These are phyloP conservation scores for Oreochromis mossambicus DNA, from an alignment of 2,797 vertebrate genomes.

Conservation along the genomic window DNA sequence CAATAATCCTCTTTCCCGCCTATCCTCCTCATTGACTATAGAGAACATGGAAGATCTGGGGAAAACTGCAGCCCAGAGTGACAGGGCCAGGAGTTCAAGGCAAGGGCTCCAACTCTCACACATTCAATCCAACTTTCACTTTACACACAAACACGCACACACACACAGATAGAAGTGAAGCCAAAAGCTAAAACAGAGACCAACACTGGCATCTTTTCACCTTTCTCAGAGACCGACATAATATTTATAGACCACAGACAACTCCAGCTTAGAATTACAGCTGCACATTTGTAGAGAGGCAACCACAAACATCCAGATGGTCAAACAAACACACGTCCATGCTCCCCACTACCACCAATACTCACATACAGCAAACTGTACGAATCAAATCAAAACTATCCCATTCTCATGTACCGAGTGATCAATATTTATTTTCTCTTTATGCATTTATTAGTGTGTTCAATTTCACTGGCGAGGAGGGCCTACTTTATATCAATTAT, in stretches of 20 bases:
- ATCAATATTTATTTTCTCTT: slow-evolving; percentile 69
- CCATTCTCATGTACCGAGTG: slow-evolving; percentile 38
- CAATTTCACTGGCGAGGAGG: slow-evolving; percentile 54
- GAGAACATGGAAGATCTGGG: slow-evolving; percentile 72
- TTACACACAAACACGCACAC: background rate
- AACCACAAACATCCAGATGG: slow-evolving; percentile 11
- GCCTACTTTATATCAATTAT: slow-evolving; percentile 61
- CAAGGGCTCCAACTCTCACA: slow-evolving; percentile 33
- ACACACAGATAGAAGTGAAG: background rate
- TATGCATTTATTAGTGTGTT: slow-evolving; percentile 65
- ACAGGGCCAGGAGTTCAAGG: slow-evolving; percentile 62
- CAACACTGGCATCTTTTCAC: slow-evolving; percentile 1
- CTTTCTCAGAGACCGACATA: background rate
- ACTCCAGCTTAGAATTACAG: background rate
- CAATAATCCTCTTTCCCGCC: slow-evolving; percentile 96
- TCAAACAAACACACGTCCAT: slow-evolving; percentile 22
- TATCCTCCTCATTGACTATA: slow-evolving; percentile 93
- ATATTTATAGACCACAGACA: slow-evolving; percentile 21
- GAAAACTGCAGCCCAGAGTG: slow-evolving; percentile 70
- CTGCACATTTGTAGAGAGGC: background rate
- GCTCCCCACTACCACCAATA: background rate
- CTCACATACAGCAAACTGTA: slow-evolving; percentile 16
- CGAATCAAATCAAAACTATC: slow-evolving; percentile 56
- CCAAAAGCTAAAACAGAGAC: background rate
- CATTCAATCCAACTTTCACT: slow-evolving; percentile 25